Base-by-base conservation (phyloP, 1,140 invertebrate genomes). In the Ceratoteleas bidentatus region DNA sequence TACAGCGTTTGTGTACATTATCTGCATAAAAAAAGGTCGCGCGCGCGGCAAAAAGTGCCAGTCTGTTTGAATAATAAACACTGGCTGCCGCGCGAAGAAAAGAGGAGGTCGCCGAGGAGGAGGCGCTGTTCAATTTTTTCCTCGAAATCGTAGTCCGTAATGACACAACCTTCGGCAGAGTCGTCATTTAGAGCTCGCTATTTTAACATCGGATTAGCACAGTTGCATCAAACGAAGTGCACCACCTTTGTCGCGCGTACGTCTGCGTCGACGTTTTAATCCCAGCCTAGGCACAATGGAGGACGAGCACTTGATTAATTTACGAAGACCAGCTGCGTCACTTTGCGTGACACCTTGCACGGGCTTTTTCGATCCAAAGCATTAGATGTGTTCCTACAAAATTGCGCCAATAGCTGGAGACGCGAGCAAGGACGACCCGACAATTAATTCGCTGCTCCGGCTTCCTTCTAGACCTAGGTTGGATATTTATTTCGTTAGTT, bases 261-360 rank as follows among this genome's bases (percentile, higher is more conserved):
- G 68, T 72, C 68, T 68, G 61, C 62, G 70, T 61, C 65, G 65
- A 76, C 77, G 14, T 76, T 83, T 85, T 81, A 85, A 85, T 84
- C 81, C 74, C 40, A 66, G 62, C n/a, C 54, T 72, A 85, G 80
- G 60, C 54, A 69, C 75, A 79, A 83, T 86, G 77, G 84, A 84
- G 83, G 84, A 87, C 79, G 79, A 68, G 57, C 52, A 77, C 45
- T 80, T 84, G 84, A 89, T 87, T 81, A 85, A 86, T 88, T 88
- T 85, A 83, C 76, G 76, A 84, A 85, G 84, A 86, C 75, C 87
- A 86, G 85, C 85, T 88, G 87, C 60, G 82, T 58, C 85, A 83
- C 69, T 86, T 84, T 69, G 82, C 83, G 75, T 82, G 81, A 81
- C 83, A 85, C 60, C 78, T 79, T 76, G 70, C 73, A 43, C 33